Percentiles rank a stretch among this genome's conserved stretches.
These are phyloP conservation scores for Etheostoma cragini DNA, from an alignment of 2,113 vertebrate species.

Conservation along the genomic window DNA sequence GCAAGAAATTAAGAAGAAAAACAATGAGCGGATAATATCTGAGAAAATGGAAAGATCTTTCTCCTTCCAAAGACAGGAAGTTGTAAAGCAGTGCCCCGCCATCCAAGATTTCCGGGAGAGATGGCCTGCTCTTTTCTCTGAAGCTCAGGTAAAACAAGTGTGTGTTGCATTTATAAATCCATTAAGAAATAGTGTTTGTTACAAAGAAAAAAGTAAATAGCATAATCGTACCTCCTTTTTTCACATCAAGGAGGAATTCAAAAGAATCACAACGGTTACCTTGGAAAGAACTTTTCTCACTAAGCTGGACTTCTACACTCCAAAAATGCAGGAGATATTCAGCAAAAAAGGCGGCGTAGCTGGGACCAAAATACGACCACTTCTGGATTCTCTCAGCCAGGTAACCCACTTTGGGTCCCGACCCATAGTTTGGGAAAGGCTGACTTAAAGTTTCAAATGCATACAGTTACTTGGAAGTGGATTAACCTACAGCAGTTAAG, in stretches of 20 bases:
- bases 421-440: too few species aligned
- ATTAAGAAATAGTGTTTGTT: not conserved
- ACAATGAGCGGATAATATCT: not conserved
- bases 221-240: not conserved
- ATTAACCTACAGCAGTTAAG: not conserved
- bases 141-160: too few species aligned
- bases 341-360: not conserved
- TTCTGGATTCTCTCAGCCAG: not conserved
- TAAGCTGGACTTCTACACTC: not conserved
- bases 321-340: not conserved
- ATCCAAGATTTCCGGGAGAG: too few species aligned
- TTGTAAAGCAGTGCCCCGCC: not conserved
- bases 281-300: not conserved
- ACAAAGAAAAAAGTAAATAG: not conserved
- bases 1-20: not conserved
- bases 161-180: too few species aligned
- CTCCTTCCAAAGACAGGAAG: not conserved
- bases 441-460: too few species aligned
- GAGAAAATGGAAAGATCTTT: slow-evolving; percentile 29
- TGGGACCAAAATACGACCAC: not conserved
- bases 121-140: too few species aligned
- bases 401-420: not conserved
- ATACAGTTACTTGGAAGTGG: not conserved
- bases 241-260: slow-evolving; percentile 1
- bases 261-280: not conserved